Evolutionary conservation across 2,888 invertebrate species (phyloP), one percentile per base, ranked within the genome.

Genomic region (Dugesia japonica): DNA sequence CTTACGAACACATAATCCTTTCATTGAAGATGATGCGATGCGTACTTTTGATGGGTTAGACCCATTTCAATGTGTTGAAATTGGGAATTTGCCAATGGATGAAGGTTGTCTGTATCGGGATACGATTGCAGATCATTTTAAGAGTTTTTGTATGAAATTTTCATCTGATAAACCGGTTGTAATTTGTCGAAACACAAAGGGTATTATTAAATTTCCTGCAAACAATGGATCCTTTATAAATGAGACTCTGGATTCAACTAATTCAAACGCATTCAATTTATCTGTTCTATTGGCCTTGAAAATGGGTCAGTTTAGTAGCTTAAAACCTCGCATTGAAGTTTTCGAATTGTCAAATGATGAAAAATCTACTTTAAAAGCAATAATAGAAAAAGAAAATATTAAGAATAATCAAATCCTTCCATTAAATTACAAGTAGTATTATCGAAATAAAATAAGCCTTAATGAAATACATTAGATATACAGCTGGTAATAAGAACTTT

Each of bases 11-110:
- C 72, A 72, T 31, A 28, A 31, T 31, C 27, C 28, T 31, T 28
- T 72, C 13, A 31, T 72, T 72, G 72, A 72, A 23, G 31, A 27
- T 28, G 31, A 27, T 28, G 72, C 72, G 4, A 27, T 28, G 72
- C 27, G 31, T 7, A 72, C 28, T 7, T 72, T 72, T 31, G 72
- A 31, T n/a, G 72, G 31, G 4, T 28, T 27, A 20, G 72, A 72
- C 23, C 72, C 72, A n/a, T 28, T 28, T 28, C 28, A 72, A 28
- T 72, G 72, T 31, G 72, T 72, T 13, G 72, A 31, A 72, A 27
- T 72, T 9, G 72, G 72, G 1, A 72, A 72, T 27, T 72, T 31
- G 26, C 72, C 56, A 1, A 56, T 56, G 56, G 56, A 56, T n/a
- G 56, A 56, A 56, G 56, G 56, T 20, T 56, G 23, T 56, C n/a